Conservation (phyloP, 53 echinoderm and acorn worm species). For the Glandiceps talaboti region DNA sequence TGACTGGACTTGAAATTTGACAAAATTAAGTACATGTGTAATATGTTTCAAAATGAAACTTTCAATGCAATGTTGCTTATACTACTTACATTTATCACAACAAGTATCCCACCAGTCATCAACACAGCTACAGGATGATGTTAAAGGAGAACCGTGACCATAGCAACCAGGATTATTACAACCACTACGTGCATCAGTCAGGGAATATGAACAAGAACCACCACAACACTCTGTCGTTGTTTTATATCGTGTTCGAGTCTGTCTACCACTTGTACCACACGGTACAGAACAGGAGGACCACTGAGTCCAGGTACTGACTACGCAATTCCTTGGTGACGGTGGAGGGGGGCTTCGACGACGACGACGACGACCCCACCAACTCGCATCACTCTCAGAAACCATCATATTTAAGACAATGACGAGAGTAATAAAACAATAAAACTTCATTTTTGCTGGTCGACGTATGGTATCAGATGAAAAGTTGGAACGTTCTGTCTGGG, state of each 20-base stretch:
- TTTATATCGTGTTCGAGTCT: not conserved
- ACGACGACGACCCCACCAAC: not conserved
- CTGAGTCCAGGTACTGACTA: not conserved
- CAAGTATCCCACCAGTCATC: not conserved
- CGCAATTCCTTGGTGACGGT: no score
- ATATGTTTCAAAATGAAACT: no score
- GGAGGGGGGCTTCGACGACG: no score
- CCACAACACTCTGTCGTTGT: not conserved
- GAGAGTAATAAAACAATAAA: no score
- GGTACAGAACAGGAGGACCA: not conserved
- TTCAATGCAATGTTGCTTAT: no score
- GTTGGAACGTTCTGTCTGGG: no score
- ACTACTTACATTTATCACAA: not conserved
- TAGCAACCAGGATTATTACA: not conserved
- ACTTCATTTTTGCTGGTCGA: no score
- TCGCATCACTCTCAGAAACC: no score
- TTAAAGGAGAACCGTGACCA: not conserved
- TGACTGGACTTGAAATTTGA: no score
- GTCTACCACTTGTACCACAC: not conserved
- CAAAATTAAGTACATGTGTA: no score
- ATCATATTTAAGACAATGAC: no score
- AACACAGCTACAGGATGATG: not conserved
- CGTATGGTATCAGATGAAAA: no score
- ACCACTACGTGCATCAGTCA: not conserved
- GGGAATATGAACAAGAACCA: not conserved